Evolutionary conservation across 2,888 invertebrate genomes (phyloP).

Genomic region (Trachelus stipa): DNA sequence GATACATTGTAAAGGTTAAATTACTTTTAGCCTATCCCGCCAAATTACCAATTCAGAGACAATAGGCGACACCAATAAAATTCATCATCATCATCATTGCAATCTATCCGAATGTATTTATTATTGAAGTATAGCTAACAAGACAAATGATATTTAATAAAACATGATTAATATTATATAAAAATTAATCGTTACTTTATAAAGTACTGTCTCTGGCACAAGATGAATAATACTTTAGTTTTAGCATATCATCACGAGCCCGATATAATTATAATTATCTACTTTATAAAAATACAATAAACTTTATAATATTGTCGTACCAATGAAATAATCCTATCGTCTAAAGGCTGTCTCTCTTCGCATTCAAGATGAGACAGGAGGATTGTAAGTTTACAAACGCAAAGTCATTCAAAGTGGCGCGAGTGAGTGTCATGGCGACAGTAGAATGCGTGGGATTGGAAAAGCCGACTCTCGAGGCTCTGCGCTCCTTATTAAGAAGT

Average conservation of each 20-base stretch:
- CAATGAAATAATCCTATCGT: not conserved
- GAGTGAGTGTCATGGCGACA: not conserved
- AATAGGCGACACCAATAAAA: not conserved
- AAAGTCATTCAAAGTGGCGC: not conserved
- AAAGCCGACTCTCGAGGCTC: constrained; percentile 45
- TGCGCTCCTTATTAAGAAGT: constrained; percentile 52
- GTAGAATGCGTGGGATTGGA: constrained; percentile 45
- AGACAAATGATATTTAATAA: not conserved
- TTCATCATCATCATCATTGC: not conserved
- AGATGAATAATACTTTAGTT: not conserved
- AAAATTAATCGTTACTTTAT: not conserved
- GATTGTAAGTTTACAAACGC: not conserved
- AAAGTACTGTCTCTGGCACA: not conserved
- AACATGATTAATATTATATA: not conserved
- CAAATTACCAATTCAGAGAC: not conserved
- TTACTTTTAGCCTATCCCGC: not conserved
- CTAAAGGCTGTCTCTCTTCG: not conserved
- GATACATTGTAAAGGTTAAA: not conserved
- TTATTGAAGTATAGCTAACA: not conserved
- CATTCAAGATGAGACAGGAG: not conserved
- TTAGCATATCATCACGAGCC: not conserved
- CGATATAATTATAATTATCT: not conserved
- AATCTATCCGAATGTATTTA: not conserved
- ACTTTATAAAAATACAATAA: not conserved
- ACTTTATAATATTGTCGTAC: not conserved